Conservation (phyloP, 1,140 invertebrate species). For the Nymphalis io region DNA sequence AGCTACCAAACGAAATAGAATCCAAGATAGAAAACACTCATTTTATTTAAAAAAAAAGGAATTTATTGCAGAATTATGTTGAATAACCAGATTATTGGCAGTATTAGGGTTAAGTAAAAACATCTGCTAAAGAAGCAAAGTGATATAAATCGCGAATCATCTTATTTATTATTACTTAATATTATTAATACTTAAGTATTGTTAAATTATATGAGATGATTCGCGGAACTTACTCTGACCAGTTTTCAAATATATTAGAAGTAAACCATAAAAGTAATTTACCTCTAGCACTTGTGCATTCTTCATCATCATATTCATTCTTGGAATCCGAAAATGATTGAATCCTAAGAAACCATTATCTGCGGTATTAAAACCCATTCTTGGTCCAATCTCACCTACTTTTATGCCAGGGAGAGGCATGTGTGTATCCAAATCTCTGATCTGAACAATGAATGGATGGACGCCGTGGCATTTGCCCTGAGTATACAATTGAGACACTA, state of each 20-base stretch:
- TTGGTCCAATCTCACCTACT: conserved; percentile 96
- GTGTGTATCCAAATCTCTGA: conserved; percentile 93
- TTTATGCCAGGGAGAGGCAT: conserved; percentile 91
- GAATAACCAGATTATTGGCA: too few species aligned
- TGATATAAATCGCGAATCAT: too few species aligned
- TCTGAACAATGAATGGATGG: conserved; percentile 95
- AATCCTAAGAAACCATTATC: conserved; percentile 96
- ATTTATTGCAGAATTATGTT: too few species aligned
- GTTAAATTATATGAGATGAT: too few species aligned
- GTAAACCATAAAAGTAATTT: background rate
- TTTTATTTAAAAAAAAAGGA: too few species aligned
- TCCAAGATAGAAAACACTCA: too few species aligned
- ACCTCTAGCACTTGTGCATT: conserved; percentile 76
- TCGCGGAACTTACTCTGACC: too few species aligned
- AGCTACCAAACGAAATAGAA: too few species aligned
- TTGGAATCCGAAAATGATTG: conserved; percentile 91
- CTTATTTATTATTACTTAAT: too few species aligned
- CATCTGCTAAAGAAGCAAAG: too few species aligned
- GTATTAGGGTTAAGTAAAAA: too few species aligned
- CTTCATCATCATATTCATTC: conserved; percentile 96
- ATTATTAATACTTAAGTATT: too few species aligned
- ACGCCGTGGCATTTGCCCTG: conserved; percentile 91
- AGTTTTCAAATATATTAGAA: background rate
- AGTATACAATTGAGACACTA: conserved; percentile 93
- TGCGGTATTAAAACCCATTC: conserved; percentile 92